Evolutionary conservation across 2,888 invertebrate genomes (phyloP), one percentile per base, ranked within the genome.

Genomic region (Azorinus chamasolen): DNA sequence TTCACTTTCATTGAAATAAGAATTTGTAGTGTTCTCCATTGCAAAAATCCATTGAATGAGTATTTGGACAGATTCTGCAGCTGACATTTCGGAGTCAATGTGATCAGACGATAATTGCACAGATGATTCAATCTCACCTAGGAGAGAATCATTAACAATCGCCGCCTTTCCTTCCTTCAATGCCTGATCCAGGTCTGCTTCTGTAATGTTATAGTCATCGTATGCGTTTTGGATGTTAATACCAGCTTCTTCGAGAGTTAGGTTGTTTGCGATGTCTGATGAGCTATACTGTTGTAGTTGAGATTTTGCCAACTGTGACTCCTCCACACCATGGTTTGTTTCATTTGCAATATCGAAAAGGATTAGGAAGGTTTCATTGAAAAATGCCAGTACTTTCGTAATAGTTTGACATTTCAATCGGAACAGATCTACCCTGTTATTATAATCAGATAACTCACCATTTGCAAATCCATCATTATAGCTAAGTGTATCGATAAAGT

Each of bases 201-300:
- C 37, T 6, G 70, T 65, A 0, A 79, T 54, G 22, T 79, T 74
- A 41, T 70, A 79, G 18, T 74, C 74, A 12, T 32, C 45, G 14
- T 62, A 18, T 10, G 74, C 79, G 37, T 51, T 25, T 4, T 57
- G 53, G 2, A 27, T 18, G 41, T 53, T 65, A 6, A 79, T 48
- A 4, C 62, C 66, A 14, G 57, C 39, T 37, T 58, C 46, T 22
- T 64, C 68, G 12, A 68, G 18, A 4, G 69, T 69, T n/a, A 78
- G 14, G 20, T 68, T 59, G 1, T 43, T 37, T 1, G 27, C 22
- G 0, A 53, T 41, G 3, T 25, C 16, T 3, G n/a, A 20, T 2
- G 25, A 25, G 45, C 24, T 25, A 25, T 32, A 65, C 37, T 61
- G 25, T 8, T 27, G 12, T 4, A 70, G 24, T 3, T 64, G 20